These are phyloP conservation scores for Hoplostethus atlanticus DNA, from an alignment of 2,797 vertebrate species.

Conservation along the genomic window DNA sequence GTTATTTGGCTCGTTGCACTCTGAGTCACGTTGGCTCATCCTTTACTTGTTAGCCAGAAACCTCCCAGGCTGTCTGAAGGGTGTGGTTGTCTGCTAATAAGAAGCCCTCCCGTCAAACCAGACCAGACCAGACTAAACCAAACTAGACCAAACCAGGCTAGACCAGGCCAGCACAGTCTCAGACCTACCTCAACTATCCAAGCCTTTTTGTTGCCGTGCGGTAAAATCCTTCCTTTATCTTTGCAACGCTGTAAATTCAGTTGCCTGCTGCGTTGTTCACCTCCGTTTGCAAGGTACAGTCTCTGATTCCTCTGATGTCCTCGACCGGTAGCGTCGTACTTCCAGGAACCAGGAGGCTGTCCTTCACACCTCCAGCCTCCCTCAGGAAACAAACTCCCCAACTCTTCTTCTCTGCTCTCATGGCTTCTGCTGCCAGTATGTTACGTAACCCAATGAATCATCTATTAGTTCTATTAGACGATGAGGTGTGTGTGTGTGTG, in stretches of 20 bases:
- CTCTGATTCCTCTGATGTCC: neutral
- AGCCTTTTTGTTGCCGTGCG: no score
- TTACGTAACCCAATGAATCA: conserved; percentile 73
- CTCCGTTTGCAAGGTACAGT: neutral
- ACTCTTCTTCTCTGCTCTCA: conserved; percentile 23
- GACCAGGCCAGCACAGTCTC: neutral
- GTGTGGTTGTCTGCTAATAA: neutral
- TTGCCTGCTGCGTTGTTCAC: no score
- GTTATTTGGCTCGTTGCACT: neutral
- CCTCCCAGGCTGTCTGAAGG: neutral
- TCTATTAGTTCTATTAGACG: conserved; percentile 63
- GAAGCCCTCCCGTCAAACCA: neutral
- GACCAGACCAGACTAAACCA: neutral
- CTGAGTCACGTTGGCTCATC: neutral
- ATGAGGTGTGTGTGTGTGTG: conserved; percentile 41
- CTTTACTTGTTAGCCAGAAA: no score
- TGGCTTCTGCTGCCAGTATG: conserved; percentile 51
- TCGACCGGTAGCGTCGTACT: neutral
- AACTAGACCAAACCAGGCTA: neutral
- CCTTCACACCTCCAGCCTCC: conserved; percentile 22
- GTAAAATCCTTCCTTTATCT: no score
- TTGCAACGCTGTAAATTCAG: no score
- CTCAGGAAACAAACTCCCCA: conserved; percentile 31
- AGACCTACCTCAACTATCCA: neutral
- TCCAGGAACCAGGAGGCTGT: no score